A percentile compares a stretch with the other conserved stretches of the same genome.
phyloP scores from a whole-genome alignment of 2,113 vertebrate genomes.

The Microcebus griseorufus region DNA sequence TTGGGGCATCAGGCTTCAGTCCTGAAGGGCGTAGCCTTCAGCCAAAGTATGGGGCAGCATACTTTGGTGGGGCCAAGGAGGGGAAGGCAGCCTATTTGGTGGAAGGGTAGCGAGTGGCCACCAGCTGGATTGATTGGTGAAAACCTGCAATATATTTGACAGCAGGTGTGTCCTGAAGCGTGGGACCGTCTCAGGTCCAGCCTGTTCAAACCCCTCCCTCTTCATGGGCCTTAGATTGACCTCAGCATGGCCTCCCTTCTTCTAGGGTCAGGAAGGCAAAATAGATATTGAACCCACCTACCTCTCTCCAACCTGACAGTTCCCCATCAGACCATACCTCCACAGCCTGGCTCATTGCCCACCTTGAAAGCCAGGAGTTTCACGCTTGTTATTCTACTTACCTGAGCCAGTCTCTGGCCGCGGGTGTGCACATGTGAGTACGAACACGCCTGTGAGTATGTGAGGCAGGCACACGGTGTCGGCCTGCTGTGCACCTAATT shows the following conservation, averaged over 20 bases:
- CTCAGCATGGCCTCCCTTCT: background rate
- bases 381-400: background rate
- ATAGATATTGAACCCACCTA: too few relatives aligned
- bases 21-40: background rate
- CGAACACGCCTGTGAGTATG: fast-evolving
- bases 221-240: background rate
- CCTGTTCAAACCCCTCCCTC: background rate
- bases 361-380: background rate
- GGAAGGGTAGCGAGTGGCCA: background rate
- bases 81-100: background rate
- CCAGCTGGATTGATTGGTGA: background rate
- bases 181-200: background rate
- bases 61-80: background rate
- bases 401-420: background rate
- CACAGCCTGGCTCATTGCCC: background rate
- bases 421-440: background rate
- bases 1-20: background rate
- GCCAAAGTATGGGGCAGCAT: background rate
- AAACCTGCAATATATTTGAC: fast-evolving
- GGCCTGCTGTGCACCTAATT: background rate
- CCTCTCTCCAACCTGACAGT: background rate
- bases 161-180: background rate
- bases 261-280: background rate
- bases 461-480: background rate
- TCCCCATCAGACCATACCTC: background rate